Base-by-base conservation (phyloP, 2,888 invertebrate species). In the Troides oblongomaculatus region DNA sequence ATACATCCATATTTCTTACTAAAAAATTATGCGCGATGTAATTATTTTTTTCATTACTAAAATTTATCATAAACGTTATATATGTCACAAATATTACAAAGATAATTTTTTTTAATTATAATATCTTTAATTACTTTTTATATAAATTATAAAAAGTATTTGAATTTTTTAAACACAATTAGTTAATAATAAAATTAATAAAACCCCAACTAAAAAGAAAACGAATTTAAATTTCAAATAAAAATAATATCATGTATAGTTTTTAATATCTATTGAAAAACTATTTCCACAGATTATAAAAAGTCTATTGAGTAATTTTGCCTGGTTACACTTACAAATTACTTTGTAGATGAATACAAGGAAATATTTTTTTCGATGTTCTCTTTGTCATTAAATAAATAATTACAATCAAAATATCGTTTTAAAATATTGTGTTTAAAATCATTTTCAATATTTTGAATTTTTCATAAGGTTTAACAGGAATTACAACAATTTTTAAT, bases 401-500 rank as follows among this genome's bases (percentile, higher is more conserved):
- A 10, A 14, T 10, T 21, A 18, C 17, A 18, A 14, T 50, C 30
- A 18, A 50, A 50, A 17, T 50, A 50, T 17, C 18, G 14, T 50
- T 50, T 50, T 50, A 50, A 50, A 50, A 50, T 50, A 50, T 50
- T 50, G 50, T 50, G 12, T 14, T 50, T 17, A 17, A 17, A 17
- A 18, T 50, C 1, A 50, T 18, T 50, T 17, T 50, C 2, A 50
- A 50, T 50, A 5, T 50, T 21, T 21, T 57, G n/a, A 57, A 10
- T 21, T n/a, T 57, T n/a, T 21, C 21, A 57, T 57, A 21, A 21
- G n/a, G 21, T 57, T n/a, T 6, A 8, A 57, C 6, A 57, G 57
- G n/a, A 57, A 57, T 21, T 8, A 21, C n/a, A 57, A 57, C 14
- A 21, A 10, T 21, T 57, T 21, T 57, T 57, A 87, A 84, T 84